Percentiles rank a stretch among this genome's conserved stretches.
phyloP scores from a whole-genome alignment of 2,113 vertebrate genomes.

The Mohoua ochrocephala region DNA sequence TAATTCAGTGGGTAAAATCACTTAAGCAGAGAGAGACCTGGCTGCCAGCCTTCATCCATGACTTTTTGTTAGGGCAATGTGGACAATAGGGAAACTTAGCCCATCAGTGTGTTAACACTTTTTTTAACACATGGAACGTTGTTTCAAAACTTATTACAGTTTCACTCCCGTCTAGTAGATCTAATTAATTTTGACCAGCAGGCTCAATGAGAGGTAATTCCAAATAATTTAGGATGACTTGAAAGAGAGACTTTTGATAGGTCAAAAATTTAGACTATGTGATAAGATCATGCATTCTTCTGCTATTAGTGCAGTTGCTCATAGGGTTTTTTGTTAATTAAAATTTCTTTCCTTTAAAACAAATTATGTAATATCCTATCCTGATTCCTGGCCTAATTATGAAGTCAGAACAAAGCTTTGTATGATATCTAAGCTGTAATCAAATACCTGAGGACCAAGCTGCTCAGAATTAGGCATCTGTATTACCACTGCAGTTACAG shows the following conservation, averaged over 20 bases:
- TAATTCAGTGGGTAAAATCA: not conserved
- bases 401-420: not conserved
- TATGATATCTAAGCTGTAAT: not conserved
- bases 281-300: not conserved
- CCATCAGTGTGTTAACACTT: not conserved
- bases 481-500: not conserved
- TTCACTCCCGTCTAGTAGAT: not conserved
- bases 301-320: not conserved
- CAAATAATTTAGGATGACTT: not conserved
- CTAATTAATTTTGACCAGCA: not conserved
- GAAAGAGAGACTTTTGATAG: not conserved
- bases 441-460: not conserved
- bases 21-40: not conserved
- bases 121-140: not conserved
- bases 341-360: not conserved
- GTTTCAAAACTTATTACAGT: not conserved
- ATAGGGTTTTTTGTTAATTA: not conserved
- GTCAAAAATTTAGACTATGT: not conserved
- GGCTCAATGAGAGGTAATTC: not conserved
- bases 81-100: not conserved
- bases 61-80: not conserved
- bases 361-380: not conserved
- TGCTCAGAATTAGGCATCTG: not conserved
- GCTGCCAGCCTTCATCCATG: not conserved
- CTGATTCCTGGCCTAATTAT: not conserved